A percentile compares a stretch with the other conserved stretches of the same genome.
These are phyloP conservation scores for Xerus rutilus DNA, from an alignment of 2,797 vertebrate genomes.

Conservation along the genomic window DNA sequence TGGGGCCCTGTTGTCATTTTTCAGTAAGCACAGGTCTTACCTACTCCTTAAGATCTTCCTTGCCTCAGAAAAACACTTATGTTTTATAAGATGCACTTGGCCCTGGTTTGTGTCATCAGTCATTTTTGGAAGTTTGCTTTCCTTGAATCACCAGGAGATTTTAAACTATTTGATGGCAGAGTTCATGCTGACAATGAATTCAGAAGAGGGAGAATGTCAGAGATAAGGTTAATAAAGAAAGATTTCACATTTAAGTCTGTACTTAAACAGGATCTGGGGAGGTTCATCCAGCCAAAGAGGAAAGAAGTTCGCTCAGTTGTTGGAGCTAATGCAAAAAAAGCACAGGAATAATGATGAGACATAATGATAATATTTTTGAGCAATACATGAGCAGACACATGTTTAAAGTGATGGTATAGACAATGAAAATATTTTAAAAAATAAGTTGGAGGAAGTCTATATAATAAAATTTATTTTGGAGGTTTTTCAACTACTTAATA, in stretches of 20 bases:
- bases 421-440: not conserved
- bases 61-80: not conserved
- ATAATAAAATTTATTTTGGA: not conserved
- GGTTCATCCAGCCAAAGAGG: not conserved
- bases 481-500: not conserved
- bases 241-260: not conserved
- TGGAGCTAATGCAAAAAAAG: not conserved
- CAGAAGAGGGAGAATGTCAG: not conserved
- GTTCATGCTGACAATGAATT: constrained; percentile 54
- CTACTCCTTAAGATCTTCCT: not conserved
- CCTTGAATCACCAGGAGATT: constrained; percentile 8
- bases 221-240: constrained; percentile 42
- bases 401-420: not conserved
- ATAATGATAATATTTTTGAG: not conserved
- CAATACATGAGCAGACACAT: fast-evolving
- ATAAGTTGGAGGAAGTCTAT: not conserved
- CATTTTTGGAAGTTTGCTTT: constrained; percentile 60
- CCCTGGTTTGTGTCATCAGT: not conserved
- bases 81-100: not conserved
- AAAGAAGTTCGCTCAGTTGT: not conserved
- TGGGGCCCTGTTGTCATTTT: not conserved
- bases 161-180: constrained; percentile 40
- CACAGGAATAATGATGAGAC: not conserved
- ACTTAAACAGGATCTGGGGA: not conserved
- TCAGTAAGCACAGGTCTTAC: not conserved